Conservation (phyloP, 2,888 invertebrate genomes). For the Podabrus alpinus region DNA sequence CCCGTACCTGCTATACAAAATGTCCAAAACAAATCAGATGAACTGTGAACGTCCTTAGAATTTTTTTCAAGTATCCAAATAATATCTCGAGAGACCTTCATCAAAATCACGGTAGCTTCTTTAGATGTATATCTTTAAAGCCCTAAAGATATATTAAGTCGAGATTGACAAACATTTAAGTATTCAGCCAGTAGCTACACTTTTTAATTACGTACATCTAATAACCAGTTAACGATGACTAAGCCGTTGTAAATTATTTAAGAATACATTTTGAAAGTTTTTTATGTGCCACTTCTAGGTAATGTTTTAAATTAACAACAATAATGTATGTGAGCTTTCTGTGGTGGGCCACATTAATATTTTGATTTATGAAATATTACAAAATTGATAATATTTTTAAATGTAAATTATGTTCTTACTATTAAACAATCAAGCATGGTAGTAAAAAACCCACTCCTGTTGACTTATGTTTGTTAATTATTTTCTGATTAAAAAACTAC, state of each 20-base stretch:
- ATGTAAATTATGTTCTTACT: background rate
- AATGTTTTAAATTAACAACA: slow-evolving; percentile 10
- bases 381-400: background rate
- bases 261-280: slow-evolving; percentile 10
- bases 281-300: slow-evolving; percentile 4
- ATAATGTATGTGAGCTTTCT: slow-evolving; percentile 5
- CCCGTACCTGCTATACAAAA: slow-evolving; percentile 29
- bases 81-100: background rate
- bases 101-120: slow-evolving; percentile 10
- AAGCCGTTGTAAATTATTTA: slow-evolving; percentile 17
- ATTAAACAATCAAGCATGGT: background rate
- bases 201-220: slow-evolving; percentile 9
- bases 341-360: slow-evolving; percentile 7
- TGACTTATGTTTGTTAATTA: background rate
- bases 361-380: slow-evolving; percentile 10
- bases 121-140: background rate
- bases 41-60: slow-evolving; percentile 5
- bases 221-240: slow-evolving; percentile 7
- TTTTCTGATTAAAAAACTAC: background rate
- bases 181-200: slow-evolving; percentile 31
- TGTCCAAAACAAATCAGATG: background rate
- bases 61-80: slow-evolving; percentile 7
- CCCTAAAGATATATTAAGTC: slow-evolving; percentile 25
- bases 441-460: background rate
- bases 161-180: slow-evolving; percentile 42